Conservation (phyloP, 2,113 vertebrate species). For the Zootoca vivipara region DNA sequence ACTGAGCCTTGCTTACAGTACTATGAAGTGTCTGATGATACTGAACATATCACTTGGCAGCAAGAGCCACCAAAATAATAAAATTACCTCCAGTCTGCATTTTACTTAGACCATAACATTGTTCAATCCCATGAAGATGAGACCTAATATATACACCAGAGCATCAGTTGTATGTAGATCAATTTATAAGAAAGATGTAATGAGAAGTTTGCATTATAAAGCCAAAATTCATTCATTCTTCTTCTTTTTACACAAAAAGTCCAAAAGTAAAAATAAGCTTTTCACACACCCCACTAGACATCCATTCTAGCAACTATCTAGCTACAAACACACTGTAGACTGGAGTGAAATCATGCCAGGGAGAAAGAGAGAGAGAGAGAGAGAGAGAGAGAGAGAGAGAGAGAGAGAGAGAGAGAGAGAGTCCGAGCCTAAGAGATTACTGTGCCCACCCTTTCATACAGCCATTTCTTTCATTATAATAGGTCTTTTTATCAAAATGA, state of each 20-base stretch:
- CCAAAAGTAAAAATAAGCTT: slow-evolving; percentile 62
- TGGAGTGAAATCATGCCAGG: slow-evolving; percentile 68
- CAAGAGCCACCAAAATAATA: slow-evolving; percentile 20
- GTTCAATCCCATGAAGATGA: slow-evolving; percentile 49
- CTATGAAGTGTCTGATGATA: slow-evolving; percentile 20
- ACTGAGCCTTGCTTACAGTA: slow-evolving; percentile 40
- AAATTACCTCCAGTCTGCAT: slow-evolving; percentile 31
- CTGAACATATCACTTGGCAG: slow-evolving; percentile 26
- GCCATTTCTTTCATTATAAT: slow-evolving; percentile 79
- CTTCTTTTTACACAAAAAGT: slow-evolving; percentile 41
- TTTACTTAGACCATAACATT: slow-evolving; percentile 34
- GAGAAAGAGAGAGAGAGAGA: slow-evolving; percentile 60
- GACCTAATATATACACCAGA: slow-evolving; percentile 57
- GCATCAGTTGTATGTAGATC: slow-evolving; percentile 41
- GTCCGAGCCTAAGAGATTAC: slow-evolving; percentile 59
- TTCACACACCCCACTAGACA: slow-evolving; percentile 65
- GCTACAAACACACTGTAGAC: slow-evolving; percentile 70
- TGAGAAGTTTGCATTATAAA: slow-evolving; percentile 66
- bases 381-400: slow-evolving; percentile 32
- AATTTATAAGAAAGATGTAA: slow-evolving; percentile 55
- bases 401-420: background rate
- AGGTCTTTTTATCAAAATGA: slow-evolving; percentile 75
- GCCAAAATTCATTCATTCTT: slow-evolving; percentile 31
- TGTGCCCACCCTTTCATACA: slow-evolving; percentile 75
- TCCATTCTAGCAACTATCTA: slow-evolving; percentile 62